Base-by-base conservation (phyloP, 1,140 invertebrate species). In the Olivierus martensii region DNA sequence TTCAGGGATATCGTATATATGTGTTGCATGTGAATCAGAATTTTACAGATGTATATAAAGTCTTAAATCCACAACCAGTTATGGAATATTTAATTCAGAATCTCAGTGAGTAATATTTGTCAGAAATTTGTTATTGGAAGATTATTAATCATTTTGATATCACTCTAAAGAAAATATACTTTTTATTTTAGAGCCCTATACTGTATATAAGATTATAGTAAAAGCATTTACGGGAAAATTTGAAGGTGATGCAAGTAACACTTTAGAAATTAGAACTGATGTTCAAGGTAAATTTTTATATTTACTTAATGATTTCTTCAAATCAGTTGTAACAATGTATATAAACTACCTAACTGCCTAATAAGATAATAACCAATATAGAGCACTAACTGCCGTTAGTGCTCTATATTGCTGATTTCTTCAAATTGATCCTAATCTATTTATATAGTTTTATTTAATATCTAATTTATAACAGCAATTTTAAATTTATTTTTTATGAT, bases 131-230 rank as follows among this genome's bases (percentile, higher is more conserved):
- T 21, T 21, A 22, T n/a, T n/a, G n/a, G n/a, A n/a, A n/a, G n/a
- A n/a, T 46, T 46, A 28, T 14, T 46, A 12, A 4, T 22, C n/a
- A 17, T 17, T 9, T 43, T 17, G 12, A n/a, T 43, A n/a, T 17
- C n/a, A 17, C 2, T 43, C 3, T 12, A 17, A n/a, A 2, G 3
- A 3, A n/a, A 43, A 9, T 17, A 17, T 43, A n/a, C 3, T 43
- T 17, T 43, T 19, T 37, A 37, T 11, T 77, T 50, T 69, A 87
- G 84, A 79, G 63, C 81, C 87, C 15, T 81, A 79, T 63, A 87
- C 83, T 2, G 77, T 84, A 43, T 91, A 91, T 66, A 83, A 82
- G 66, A 79, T 93, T 56, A 88, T 80, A 78, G 80, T 90, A 12
- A 83, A 86, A 63, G 87, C 86, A 14, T 79, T 77, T 61, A 83